phyloP scores from a whole-genome alignment of 2,888 invertebrate genomes.

The Clostera curtula region DNA sequence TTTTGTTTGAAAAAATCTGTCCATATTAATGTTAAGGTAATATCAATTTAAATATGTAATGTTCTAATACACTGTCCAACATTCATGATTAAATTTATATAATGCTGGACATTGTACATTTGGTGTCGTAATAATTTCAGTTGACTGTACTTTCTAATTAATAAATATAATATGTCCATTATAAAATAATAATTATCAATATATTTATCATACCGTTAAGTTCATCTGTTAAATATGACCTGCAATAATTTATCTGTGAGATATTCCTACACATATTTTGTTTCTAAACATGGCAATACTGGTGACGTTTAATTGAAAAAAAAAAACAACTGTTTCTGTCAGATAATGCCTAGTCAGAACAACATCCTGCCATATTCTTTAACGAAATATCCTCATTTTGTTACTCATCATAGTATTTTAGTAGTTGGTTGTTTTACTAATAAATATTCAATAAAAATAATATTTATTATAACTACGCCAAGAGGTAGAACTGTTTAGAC shows the following conservation, averaged over 20 bases:
- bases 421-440: too few species aligned
- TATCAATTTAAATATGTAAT: conserved; percentile 21
- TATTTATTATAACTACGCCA: too few species aligned
- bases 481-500: too few species aligned
- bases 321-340: neutral
- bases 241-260: conserved; percentile 13
- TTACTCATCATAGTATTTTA: too few species aligned
- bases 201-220: conserved; percentile 9
- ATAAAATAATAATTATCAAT: conserved; percentile 9
- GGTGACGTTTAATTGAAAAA: conserved; percentile 7
- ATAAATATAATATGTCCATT: conserved; percentile 8
- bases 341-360: conserved; percentile 10
- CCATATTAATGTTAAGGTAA: conserved; percentile 38
- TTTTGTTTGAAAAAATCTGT: conserved; percentile 57
- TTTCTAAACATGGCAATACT: too few species aligned
- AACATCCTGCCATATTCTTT: conserved; percentile 1
- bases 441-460: too few species aligned
- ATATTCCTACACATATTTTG: too few species aligned
- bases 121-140: conserved; percentile 13
- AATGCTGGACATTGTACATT: conserved; percentile 11
- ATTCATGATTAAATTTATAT: conserved; percentile 8
- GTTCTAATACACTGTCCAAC: conserved; percentile 21
- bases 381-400: too few species aligned
- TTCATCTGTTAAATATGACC: conserved; percentile 8
- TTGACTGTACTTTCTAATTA: conserved; percentile 14